Evolutionary conservation across 2,113 vertebrate species (phyloP).

Genomic region (Ascaphus truei): DNA sequence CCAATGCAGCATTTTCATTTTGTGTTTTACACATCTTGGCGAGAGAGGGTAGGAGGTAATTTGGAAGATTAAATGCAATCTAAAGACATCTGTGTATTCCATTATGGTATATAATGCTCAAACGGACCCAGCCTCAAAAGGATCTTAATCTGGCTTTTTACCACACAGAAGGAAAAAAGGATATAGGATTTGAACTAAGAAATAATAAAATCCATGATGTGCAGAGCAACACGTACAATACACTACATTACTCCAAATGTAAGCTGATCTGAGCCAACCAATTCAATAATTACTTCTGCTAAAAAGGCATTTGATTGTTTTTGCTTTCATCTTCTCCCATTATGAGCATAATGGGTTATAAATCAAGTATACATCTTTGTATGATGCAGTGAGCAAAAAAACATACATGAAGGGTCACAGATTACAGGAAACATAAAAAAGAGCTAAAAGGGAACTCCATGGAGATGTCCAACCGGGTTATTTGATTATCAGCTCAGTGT

Average conservation of each 20-base stretch:
- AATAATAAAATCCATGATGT: slow-evolving; percentile 9
- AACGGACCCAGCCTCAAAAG: neutral
- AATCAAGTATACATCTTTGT: slow-evolving; percentile 27
- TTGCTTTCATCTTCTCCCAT: slow-evolving; percentile 27
- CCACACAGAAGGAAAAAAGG: neutral
- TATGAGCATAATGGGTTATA: slow-evolving; percentile 31
- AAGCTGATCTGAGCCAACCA: slow-evolving; percentile 9
- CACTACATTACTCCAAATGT: slow-evolving; percentile 1
- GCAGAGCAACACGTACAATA: slow-evolving; percentile 1
- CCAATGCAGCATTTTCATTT: no score
- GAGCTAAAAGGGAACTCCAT: slow-evolving; percentile 5
- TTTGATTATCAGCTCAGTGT: slow-evolving; percentile 7
- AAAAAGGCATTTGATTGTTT: slow-evolving; percentile 30
- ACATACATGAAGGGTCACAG: neutral
- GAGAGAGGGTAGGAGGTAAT: no score
- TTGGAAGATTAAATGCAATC: neutral
- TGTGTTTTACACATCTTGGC: no score
- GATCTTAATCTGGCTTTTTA: neutral
- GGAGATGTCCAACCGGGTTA: slow-evolving; percentile 16
- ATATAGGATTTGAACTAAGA: neutral
- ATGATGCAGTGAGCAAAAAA: slow-evolving; percentile 1
- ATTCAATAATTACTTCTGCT: slow-evolving; percentile 27
- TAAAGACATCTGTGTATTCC: neutral
- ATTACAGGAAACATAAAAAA: slow-evolving; percentile 22
- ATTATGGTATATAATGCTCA: no score